Evolutionary conservation across 2,113 vertebrate species (phyloP).

Genomic region (Mobula birostris): DNA sequence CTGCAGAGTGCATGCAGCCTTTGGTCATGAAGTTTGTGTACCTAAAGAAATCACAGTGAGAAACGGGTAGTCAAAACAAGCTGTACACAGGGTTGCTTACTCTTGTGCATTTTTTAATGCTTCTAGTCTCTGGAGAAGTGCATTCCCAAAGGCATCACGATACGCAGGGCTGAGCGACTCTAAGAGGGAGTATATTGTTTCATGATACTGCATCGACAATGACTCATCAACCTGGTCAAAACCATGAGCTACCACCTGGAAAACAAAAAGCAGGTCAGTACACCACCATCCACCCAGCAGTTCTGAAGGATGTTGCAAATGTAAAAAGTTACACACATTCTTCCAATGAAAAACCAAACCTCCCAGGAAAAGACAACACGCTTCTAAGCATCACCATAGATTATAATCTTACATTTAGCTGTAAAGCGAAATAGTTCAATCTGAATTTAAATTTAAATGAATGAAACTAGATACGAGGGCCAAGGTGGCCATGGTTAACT

Average conservation of each 20-base stretch:
- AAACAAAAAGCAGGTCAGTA: not conserved
- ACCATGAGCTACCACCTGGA: constrained; percentile 80
- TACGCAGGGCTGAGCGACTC: constrained; percentile 91
- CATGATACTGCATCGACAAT: constrained; percentile 76
- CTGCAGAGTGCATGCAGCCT: not conserved
- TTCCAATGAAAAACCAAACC: not conserved
- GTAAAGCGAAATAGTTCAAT: too few species aligned
- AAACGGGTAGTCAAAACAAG: not conserved
- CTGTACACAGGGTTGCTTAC: constrained; percentile 43
- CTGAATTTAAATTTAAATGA: too few species aligned
- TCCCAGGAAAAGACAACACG: not conserved
- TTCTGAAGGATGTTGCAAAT: too few species aligned
- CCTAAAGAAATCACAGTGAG: not conserved
- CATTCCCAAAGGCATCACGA: constrained; percentile 90
- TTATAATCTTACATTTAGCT: too few species aligned
- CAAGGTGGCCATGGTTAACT: too few species aligned
- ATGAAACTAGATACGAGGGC: too few species aligned
- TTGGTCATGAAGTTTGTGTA: not conserved
- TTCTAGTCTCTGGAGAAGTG: constrained; percentile 84
- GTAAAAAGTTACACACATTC: too few species aligned
- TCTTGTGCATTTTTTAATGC: constrained; percentile 76
- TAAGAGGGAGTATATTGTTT: constrained; percentile 90
- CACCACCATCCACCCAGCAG: not conserved
- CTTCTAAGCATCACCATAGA: not conserved
- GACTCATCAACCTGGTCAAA: constrained; percentile 81